Base-by-base conservation (phyloP, 1,140 invertebrate species). In the Eueides isabella region DNA sequence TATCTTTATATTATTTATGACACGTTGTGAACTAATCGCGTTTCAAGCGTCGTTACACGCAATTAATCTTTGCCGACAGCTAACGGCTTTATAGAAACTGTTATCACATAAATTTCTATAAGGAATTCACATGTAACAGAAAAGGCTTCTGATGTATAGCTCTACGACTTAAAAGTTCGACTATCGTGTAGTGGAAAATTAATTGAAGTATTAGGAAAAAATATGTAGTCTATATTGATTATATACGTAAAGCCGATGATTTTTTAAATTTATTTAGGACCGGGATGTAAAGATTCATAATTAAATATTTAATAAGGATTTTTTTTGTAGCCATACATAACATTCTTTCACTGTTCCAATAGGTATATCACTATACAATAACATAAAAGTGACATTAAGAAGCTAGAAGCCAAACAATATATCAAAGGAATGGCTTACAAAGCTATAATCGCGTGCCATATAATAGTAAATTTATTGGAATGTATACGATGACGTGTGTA, bases 401-500 rank as follows among this genome's bases (percentile, higher is more conserved):
- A 55, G 9, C 2, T 55, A 55, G 48, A 26, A 55, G 48, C 48
- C 26, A 55, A 55, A 14, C 48, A 23, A 55, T 55, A 55, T 55
- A 55, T 55, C 48, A 55, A 26, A 55, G 48, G 23, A 55, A 55
- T 55, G 48, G 48, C 48, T 23, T 9, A 55, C 23, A 55, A 55
- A 55, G 48, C 48, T 26, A 26, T 55, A 55, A 55, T 55, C 48
- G 48, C 48, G 23, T 55, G 48, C 48, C 48, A 55, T 11, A 26
- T 55, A 55, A 55, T 55, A 55, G 2, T 55, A 55, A 55, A 55
- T 55, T 55, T 55, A 55, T 55, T 55, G 48, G 48, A 55, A 55
- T 26, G 11, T 55, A 26, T 26, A 23, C 19, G 48, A 55, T 26
- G 48, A 55, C 48, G 19, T 48, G 41, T 44, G n/a, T 26, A 55